Conservation (phyloP, 2,113 vertebrate genomes). For the Tachycineta bicolor region DNA sequence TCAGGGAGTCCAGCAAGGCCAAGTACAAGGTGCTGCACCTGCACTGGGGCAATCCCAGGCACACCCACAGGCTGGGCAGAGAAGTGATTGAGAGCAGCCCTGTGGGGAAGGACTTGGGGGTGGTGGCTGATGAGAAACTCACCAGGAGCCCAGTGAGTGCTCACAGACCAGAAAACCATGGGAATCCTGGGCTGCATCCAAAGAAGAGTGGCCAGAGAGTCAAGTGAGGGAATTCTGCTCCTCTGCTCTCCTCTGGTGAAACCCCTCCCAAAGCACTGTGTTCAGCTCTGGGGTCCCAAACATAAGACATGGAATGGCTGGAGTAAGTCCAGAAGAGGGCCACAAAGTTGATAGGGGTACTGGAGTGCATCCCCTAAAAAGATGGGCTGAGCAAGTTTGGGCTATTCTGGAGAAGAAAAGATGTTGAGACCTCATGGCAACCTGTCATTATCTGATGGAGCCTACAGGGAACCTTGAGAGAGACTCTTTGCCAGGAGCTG, state of each 20-base stretch:
- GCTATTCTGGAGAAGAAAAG: neutral
- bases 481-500: neutral
- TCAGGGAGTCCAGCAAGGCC: no score
- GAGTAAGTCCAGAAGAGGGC: neutral
- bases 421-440: accelerated
- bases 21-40: no score
- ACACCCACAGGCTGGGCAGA: neutral
- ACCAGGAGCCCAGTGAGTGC: neutral
- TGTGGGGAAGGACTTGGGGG: neutral
- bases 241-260: accelerated
- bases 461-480: neutral
- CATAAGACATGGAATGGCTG: neutral
- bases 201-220: accelerated
- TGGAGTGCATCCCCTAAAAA: neutral
- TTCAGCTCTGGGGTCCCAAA: neutral
- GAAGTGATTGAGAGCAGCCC: neutral
- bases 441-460: accelerated
- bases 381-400: neutral
- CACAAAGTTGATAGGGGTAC: no score
- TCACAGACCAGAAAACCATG: neutral
- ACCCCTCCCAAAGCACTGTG: no score
- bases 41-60: neutral
- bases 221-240: accelerated
- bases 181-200: neutral
- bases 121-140: neutral